Percentiles rank a stretch among this genome's conserved stretches.
Evolutionary conservation across 1,140 invertebrate genomes (phyloP).

Genomic region (Yoshiicerus persimilis): DNA sequence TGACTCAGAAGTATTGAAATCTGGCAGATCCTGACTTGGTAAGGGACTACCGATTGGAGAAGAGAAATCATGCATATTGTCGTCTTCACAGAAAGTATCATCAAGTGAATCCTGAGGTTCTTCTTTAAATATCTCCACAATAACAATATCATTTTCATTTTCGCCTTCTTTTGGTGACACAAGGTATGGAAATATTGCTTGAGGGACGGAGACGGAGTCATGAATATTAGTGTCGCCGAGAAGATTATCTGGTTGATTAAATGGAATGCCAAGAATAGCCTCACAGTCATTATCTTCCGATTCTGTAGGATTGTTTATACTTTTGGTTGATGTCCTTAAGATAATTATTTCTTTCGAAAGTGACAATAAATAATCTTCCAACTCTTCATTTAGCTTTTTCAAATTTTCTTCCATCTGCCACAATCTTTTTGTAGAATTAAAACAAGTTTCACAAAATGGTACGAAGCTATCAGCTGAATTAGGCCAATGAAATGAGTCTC

Average conservation of each 20-base stretch:
- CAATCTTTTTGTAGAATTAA: neutral
- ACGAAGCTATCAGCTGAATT: neutral
- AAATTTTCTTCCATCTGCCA: neutral
- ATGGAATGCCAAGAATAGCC: neutral
- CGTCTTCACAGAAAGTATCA: neutral
- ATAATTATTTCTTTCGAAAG: neutral
- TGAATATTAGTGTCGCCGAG: neutral
- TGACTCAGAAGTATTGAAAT: neutral
- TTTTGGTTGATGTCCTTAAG: neutral
- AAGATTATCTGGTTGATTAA: neutral
- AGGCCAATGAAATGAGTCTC: neutral
- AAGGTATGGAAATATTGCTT: neutral
- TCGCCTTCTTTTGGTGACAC: neutral
- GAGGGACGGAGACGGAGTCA: neutral
- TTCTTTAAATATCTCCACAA: neutral
- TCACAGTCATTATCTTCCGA: neutral
- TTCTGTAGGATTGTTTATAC: neutral
- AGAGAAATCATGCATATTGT: neutral
- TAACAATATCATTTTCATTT: neutral
- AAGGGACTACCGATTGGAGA: neutral
- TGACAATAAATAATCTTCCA: neutral
- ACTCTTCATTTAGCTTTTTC: neutral
- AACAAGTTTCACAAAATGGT: neutral
- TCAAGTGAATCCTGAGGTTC: neutral
- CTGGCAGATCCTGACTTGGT: neutral